Percentiles rank a stretch among this genome's conserved stretches.
Evolutionary conservation across 2,888 invertebrate genomes (phyloP).

Genomic region (Drosophila flavopinicola): DNA sequence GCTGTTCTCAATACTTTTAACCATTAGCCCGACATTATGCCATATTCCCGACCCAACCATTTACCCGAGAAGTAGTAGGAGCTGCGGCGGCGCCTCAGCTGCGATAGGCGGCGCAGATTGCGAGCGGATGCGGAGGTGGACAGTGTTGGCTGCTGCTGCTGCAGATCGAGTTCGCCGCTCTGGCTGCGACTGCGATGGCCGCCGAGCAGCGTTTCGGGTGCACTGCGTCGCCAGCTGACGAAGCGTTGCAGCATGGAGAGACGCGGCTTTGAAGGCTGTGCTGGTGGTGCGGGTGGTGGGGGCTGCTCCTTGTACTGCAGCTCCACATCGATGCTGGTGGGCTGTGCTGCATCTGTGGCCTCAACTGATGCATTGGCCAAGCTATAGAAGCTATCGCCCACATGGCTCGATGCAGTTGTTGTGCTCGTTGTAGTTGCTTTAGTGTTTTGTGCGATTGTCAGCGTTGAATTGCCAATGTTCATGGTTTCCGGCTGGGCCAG

Average conservation of each 20-base stretch:
- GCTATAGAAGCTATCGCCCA: constrained; percentile 79
- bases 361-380: constrained; percentile 27
- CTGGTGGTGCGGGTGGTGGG: constrained; percentile 30
- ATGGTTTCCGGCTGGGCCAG: constrained; percentile 74
- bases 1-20: too few relatives aligned
- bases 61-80: constrained; percentile 84
- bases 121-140: constrained; percentile 59
- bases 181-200: constrained; percentile 41
- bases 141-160: constrained; percentile 40
- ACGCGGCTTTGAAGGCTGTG: constrained; percentile 20
- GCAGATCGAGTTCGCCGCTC: constrained; percentile 4
- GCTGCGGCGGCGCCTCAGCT: constrained; percentile 82
- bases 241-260: constrained; percentile 46
- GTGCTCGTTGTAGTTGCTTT: constrained; percentile 28
- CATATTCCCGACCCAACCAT: constrained; percentile 5
- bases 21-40: too few relatives aligned
- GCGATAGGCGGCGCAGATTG: constrained; percentile 79
- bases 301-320: constrained; percentile 58
- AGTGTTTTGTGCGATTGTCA: constrained; percentile 56
- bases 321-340: constrained; percentile 27
- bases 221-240: constrained; percentile 55
- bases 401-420: constrained; percentile 48
- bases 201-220: constrained; percentile 40
- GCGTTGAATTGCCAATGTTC: constrained; percentile 71
- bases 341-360: neutral